Conservation (phyloP, 2,888 invertebrate genomes). For the Rotaria macrura region DNA sequence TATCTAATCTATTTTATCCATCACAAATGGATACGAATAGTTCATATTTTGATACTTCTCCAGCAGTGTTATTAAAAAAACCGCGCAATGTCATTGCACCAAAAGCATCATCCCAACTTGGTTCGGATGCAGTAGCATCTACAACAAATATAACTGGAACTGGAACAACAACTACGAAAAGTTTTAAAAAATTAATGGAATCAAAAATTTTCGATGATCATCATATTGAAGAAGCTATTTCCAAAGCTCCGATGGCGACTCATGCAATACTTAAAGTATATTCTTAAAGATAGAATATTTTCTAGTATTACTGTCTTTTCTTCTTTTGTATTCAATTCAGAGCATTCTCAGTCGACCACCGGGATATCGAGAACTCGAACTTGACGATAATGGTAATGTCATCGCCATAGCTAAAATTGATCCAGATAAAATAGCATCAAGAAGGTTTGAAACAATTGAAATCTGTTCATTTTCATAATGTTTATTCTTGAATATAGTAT, state of each 20-base stretch:
- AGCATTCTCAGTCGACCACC: neutral
- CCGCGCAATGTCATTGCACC: neutral
- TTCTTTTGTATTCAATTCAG: neutral
- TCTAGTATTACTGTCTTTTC: neutral
- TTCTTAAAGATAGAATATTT: neutral
- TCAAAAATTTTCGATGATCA: neutral
- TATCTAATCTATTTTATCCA: neutral
- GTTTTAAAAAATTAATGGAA: neutral
- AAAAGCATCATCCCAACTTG: neutral
- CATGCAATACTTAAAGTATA: neutral
- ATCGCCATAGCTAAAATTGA: neutral
- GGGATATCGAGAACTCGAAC: neutral
- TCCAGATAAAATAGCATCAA: slow-evolving; percentile 10
- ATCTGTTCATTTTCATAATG: neutral
- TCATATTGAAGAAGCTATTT: neutral
- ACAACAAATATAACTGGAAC: neutral
- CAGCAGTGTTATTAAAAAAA: neutral
- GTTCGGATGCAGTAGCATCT: neutral
- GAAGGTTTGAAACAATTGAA: neutral
- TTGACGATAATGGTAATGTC: neutral
- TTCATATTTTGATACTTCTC: too few relatives aligned
- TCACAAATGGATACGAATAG: neutral
- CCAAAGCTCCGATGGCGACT: neutral
- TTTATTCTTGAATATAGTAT: neutral
- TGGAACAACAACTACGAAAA: neutral